Base-by-base conservation (phyloP, 2,797 vertebrate species). In the Oryzias dopingdopingensis region DNA sequence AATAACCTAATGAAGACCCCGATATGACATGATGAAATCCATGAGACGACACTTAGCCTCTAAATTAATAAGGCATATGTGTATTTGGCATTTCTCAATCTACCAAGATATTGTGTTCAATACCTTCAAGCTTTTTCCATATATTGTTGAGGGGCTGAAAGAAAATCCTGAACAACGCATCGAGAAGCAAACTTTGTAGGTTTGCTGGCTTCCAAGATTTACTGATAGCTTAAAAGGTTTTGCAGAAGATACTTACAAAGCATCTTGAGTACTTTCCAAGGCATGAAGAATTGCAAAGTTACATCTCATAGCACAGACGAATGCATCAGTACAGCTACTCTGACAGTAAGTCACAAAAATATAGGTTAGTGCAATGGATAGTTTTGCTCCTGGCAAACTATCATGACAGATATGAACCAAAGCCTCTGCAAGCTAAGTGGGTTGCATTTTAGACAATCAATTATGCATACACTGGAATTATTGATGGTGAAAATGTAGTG, bases 401-500 rank as follows among this genome's bases (percentile, higher is more conserved):
- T 86, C 78, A 83, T 80, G 63, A 57, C 75, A 73, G 69, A 65
- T 62, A 79, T 74, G 64, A 76, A 80, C 73, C 63, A 68, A 44
- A 58, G 62, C 65, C 70, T 67, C 64, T 59, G 77, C 62, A 65
- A 72, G 74, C 74, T 84, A 88, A 90, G 77, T 83, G 84, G 65
- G 67, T 54, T 76, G 80, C 84, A 83, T 89, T 88, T 86, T 70
- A 84, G 56, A 67, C 16, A 42, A 85, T 88, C 67, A 81, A 89
- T 89, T 87, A 90, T 88, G 76, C 32, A 89, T 83, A 79, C 59
- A 58, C 56, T 75, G 71, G 83, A 91, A 90, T 88, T 82, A 90
- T 91, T 87, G 73, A 91, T 91, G 84, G 59, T 74, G 58, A 76
- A 85, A 85, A 84, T 80, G 79, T 80, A 79, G 81, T 40, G 72